Conservation (phyloP, 2,113 vertebrate genomes). For the Picathartes gymnocephalus region DNA sequence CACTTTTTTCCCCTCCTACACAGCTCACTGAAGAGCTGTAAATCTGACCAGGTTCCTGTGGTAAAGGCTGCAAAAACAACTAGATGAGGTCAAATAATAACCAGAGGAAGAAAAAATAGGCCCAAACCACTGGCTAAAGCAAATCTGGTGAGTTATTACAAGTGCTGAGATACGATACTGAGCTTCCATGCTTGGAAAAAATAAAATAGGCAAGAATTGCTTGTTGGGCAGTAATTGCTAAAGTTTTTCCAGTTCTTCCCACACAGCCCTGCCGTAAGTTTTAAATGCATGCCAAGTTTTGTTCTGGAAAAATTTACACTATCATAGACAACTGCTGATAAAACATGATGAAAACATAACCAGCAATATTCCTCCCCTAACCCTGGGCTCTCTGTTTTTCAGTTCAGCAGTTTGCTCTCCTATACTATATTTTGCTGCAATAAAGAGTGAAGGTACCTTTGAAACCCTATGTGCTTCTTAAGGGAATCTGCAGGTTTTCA, state of each 20-base stretch:
- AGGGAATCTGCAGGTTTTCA: neutral
- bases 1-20: neutral
- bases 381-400: neutral
- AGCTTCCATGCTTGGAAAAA: neutral
- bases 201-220: neutral
- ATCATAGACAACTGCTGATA: neutral
- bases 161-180: neutral
- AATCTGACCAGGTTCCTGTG: neutral
- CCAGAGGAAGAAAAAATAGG: neutral
- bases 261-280: neutral
- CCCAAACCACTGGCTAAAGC: neutral
- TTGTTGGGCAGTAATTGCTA: neutral
- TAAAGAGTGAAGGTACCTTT: neutral
- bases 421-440: accelerated
- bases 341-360: neutral
- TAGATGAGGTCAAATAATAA: neutral
- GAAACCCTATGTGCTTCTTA: neutral
- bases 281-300: neutral
- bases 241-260: neutral
- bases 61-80: neutral
- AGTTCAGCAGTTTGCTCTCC: neutral
- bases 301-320: neutral
- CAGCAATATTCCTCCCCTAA: neutral
- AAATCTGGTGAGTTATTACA: neutral
- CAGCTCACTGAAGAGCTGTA: neutral